These are phyloP conservation scores for Aphelocoma californica DNA, from an alignment of 2,797 vertebrate genomes.

Conservation along the genomic window DNA sequence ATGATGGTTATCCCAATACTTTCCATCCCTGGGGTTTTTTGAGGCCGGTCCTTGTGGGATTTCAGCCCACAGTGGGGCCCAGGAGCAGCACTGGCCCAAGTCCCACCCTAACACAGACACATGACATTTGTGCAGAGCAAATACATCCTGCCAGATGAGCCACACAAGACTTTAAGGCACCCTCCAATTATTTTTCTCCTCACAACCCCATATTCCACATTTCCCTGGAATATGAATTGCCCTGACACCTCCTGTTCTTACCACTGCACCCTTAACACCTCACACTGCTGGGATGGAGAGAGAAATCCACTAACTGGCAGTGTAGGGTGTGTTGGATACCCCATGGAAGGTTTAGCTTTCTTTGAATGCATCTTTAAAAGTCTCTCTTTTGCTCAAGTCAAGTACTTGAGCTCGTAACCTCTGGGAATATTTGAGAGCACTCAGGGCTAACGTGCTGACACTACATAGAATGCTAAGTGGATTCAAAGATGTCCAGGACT, in stretches of 20 bases:
- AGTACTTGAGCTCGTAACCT: constrained; percentile 42
- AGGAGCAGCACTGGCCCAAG: background rate
- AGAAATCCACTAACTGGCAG: background rate
- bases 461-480: constrained; percentile 25
- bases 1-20: background rate
- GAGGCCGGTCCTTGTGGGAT: background rate
- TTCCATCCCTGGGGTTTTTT: background rate
- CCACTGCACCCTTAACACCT: background rate
- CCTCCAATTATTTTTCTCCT: background rate
- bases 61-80: background rate
- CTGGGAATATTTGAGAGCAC: constrained; percentile 57
- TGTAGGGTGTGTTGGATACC: background rate
- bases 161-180: rapidly evolving
- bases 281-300: background rate
- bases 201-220: background rate
- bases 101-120: background rate
- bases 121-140: background rate
- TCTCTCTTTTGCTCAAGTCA: constrained; percentile 11
- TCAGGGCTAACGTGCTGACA: constrained; percentile 47
- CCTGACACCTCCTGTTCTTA: background rate
- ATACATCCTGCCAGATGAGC: rapidly evolving
- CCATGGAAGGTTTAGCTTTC: background rate
- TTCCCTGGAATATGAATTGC: background rate
- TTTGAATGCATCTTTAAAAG: constrained; percentile 34
- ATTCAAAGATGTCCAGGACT: constrained; percentile 25